Percentiles rank a stretch among this genome's conserved stretches.
These are phyloP conservation scores for Saimiri boliviensis DNA, from an alignment of 2,113 vertebrate genomes.

Conservation along the genomic window DNA sequence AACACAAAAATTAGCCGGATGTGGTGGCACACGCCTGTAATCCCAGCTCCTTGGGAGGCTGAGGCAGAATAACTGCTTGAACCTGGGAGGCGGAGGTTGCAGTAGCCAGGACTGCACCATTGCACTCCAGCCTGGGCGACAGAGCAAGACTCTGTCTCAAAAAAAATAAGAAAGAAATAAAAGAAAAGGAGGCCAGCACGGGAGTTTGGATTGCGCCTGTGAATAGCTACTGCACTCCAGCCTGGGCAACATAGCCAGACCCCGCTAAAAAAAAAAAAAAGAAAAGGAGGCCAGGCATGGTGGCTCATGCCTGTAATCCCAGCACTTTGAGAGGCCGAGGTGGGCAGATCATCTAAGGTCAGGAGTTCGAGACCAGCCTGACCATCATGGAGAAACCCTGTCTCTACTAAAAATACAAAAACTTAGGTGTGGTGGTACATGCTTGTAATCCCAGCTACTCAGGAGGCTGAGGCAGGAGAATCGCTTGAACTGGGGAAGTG, in stretches of 20 bases:
- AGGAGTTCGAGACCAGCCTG: not conserved
- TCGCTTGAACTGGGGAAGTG: rapidly evolving
- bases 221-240: no score
- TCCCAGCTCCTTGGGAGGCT: not conserved
- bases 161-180: not conserved
- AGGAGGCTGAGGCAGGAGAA: not conserved
- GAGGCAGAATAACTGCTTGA: not conserved
- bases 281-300: not conserved
- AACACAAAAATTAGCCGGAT: not conserved
- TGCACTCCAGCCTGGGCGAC: not conserved
- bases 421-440: not conserved
- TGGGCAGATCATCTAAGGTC: not conserved
- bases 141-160: not conserved
- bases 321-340: not conserved
- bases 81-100: not conserved
- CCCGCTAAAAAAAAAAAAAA: no score
- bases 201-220: no score
- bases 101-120: not conserved
- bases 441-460: not conserved
- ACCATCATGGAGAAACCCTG: not conserved
- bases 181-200: not conserved
- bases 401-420: not conserved
- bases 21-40: not conserved
- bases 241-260: no score
- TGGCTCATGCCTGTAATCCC: not conserved